A percentile compares a stretch with the other conserved stretches of the same genome.
Evolutionary conservation across 2,113 vertebrate species (phyloP).

Genomic region (Craseonycteris thonglongyai): DNA sequence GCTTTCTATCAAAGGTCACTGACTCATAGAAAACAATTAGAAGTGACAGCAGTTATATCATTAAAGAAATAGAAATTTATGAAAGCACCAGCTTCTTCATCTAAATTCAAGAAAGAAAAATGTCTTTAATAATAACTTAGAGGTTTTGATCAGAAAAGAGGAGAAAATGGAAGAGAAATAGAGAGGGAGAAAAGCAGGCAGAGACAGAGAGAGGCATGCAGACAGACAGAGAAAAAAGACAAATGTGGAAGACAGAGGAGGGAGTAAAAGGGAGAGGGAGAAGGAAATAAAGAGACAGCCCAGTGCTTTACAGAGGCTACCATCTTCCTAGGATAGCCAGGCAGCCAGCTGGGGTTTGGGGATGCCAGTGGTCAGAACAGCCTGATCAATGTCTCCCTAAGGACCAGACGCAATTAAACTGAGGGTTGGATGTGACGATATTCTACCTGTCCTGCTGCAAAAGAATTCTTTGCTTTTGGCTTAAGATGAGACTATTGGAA

Average conservation of each 20-base stretch:
- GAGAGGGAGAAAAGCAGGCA: background rate
- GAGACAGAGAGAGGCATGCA: background rate
- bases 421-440: no score
- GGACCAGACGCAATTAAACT: no score
- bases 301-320: fast-evolving
- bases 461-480: background rate
- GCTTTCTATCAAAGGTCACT: background rate
- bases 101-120: slow-evolving; percentile 10
- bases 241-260: background rate
- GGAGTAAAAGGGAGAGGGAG: background rate
- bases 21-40: background rate
- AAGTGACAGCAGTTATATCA: background rate
- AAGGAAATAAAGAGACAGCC: background rate
- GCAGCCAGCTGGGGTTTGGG: fast-evolving
- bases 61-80: background rate
- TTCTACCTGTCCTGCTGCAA: background rate
- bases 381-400: fast-evolving
- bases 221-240: background rate
- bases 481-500: background rate
- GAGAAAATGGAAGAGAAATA: background rate
- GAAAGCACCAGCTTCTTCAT: background rate
- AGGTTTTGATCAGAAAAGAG: background rate
- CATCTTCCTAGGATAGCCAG: fast-evolving
- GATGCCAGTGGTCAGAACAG: no score
- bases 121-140: background rate